Evolutionary conservation across 1,140 invertebrate species (phyloP).

Genomic region (Neodiprion lecontei): DNA sequence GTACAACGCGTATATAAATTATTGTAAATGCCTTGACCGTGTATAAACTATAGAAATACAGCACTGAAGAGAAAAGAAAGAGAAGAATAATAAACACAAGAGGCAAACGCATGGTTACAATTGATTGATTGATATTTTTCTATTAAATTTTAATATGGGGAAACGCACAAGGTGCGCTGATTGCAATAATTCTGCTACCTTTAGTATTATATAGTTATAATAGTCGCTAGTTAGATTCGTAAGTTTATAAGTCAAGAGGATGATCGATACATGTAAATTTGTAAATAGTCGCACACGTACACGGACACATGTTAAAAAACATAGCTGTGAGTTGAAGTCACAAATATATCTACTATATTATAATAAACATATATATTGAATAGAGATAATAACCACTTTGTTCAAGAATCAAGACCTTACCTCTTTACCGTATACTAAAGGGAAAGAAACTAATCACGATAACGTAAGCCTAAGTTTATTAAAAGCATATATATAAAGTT

Average conservation of each 20-base stretch:
- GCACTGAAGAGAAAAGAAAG: no score
- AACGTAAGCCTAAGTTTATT: no score
- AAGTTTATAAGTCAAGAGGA: no score
- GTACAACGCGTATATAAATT: conserved; percentile 13
- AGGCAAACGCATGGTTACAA: no score
- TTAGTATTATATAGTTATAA: background rate
- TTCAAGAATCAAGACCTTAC: no score
- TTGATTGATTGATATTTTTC: background rate
- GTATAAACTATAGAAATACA: no score
- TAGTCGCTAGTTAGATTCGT: background rate
- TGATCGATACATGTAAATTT: background rate
- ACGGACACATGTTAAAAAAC: background rate
- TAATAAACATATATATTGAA: no score
- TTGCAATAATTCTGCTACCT: background rate
- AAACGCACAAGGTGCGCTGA: background rate
- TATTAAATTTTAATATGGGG: background rate
- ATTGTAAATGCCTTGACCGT: background rate
- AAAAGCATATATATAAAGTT: no score
- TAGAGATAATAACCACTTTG: no score
- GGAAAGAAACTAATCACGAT: no score
- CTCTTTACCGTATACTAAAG: no score
- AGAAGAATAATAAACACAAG: no score
- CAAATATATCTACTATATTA: background rate
- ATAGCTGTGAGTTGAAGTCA: background rate
- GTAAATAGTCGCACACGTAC: background rate